A percentile compares a stretch with the other conserved stretches of the same genome.
Conservation (phyloP, 2,113 vertebrate species). For the Laticauda colubrina region DNA sequence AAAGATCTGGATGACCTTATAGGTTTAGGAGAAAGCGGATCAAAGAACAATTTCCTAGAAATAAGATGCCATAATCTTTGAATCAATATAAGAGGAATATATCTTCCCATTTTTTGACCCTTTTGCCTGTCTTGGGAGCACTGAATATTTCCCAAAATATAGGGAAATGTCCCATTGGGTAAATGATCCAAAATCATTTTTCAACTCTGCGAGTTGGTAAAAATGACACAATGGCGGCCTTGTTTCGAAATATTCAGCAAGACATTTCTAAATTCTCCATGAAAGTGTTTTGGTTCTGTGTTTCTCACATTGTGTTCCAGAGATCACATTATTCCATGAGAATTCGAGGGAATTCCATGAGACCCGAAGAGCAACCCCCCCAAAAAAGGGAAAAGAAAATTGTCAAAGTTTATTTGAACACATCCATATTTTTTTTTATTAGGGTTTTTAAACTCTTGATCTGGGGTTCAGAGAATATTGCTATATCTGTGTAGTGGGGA, state of each 20-base stretch:
- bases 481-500: background rate
- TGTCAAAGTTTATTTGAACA: background rate
- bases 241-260: background rate
- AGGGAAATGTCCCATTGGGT: background rate
- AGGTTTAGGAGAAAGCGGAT: background rate
- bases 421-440: background rate
- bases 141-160: background rate
- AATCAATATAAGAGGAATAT: background rate
- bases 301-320: background rate
- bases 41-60: background rate
- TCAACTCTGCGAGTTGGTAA: background rate
- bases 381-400: background rate
- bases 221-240: background rate
- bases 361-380: background rate
- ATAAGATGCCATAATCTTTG: background rate
- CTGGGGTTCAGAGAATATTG: background rate
- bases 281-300: background rate
- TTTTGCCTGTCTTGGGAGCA: background rate
- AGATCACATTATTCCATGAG: background rate
- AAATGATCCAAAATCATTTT: background rate
- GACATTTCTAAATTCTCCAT: background rate
- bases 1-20: background rate
- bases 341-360: background rate
- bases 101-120: background rate
- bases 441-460: background rate